Evolutionary conservation across 2,888 invertebrate genomes (phyloP).

Genomic region (Mycalesis mineus): DNA sequence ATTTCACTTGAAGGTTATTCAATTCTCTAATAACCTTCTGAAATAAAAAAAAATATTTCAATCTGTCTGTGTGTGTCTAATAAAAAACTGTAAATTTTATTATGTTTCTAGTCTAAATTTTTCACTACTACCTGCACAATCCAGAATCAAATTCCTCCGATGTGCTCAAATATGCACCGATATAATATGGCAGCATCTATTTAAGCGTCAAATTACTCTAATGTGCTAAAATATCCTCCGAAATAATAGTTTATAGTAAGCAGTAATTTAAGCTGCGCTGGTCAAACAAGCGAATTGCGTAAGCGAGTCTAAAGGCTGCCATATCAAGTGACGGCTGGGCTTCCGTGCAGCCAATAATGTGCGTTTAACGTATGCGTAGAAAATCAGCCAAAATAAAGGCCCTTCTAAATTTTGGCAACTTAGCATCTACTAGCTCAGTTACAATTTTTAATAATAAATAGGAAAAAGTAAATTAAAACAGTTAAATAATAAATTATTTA

Average conservation of each 20-base stretch:
- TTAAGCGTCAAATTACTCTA: background rate
- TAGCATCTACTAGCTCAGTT: background rate
- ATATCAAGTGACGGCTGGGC: slow-evolving; percentile 28
- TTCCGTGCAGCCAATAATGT: slow-evolving; percentile 37
- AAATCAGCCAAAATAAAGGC: slow-evolving; percentile 30
- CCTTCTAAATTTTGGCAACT: slow-evolving; percentile 27
- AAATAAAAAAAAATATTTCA: too few species aligned
- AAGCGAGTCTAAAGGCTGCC: slow-evolving; percentile 55
- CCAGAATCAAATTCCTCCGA: slow-evolving; percentile 5
- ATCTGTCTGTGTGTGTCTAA: too few species aligned
- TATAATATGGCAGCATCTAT: too few species aligned
- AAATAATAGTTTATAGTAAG: background rate
- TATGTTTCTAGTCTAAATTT: too few species aligned
- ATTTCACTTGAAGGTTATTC: too few species aligned
- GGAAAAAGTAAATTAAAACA: too few species aligned
- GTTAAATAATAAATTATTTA: too few species aligned
- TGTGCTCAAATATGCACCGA: background rate
- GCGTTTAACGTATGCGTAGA: slow-evolving; percentile 65
- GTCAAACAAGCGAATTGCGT: slow-evolving; percentile 21
- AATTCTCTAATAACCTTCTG: too few species aligned
- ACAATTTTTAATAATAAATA: too few species aligned
- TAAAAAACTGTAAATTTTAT: too few species aligned
- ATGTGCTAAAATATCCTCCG: background rate
- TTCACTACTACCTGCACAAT: background rate
- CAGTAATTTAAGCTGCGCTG: slow-evolving; percentile 17